These are phyloP conservation scores for Antitype chi DNA, from an alignment of 2,888 invertebrate genomes.

Conservation along the genomic window DNA sequence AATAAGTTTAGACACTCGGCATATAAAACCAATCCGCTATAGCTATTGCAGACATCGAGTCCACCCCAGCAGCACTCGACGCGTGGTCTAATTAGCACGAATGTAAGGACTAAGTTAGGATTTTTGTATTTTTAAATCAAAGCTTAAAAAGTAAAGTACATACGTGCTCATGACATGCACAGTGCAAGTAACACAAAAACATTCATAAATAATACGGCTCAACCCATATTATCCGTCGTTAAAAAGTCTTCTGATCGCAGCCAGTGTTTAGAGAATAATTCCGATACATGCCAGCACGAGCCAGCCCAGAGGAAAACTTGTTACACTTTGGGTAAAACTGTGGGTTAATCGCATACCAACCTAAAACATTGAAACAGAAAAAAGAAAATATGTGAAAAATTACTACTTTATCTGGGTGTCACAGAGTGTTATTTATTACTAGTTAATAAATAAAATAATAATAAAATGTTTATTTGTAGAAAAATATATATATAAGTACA, in stretches of 20 bases:
- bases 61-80: neutral
- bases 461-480: no score
- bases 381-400: neutral
- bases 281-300: conserved; percentile 94
- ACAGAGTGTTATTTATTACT: neutral
- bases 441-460: neutral
- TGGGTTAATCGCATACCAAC: conserved; percentile 92
- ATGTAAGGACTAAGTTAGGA: neutral
- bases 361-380: conserved; percentile 71
- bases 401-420: neutral
- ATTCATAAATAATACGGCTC: neutral
- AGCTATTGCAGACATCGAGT: neutral
- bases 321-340: conserved; percentile 93
- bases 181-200: conserved; percentile 4
- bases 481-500: no score
- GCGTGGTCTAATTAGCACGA: neutral
- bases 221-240: conserved; percentile 40
- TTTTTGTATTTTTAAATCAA: neutral
- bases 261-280: conserved; percentile 95
- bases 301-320: conserved; percentile 92
- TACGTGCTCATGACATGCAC: conserved; percentile 8
- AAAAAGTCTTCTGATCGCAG: conserved; percentile 50
- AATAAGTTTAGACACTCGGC: no score
- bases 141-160: neutral
- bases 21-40: neutral